Base-by-base conservation (phyloP, 92 coral and sea anemone species). In the Heteractis magnifica region DNA sequence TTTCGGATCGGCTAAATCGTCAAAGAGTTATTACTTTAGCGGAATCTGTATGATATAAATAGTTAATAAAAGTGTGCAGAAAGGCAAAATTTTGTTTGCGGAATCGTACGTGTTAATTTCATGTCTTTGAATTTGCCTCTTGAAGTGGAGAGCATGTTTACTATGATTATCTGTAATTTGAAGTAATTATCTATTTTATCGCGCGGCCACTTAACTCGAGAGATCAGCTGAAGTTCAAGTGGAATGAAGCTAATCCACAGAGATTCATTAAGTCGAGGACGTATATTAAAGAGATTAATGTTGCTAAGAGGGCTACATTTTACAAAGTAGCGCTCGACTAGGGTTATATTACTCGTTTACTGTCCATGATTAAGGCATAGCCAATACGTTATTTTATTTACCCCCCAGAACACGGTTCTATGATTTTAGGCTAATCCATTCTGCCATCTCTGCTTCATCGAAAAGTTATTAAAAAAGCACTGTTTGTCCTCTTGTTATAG, bases 91-190 rank as follows among this genome's bases (percentile, higher is more conserved):
- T 79, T 51, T 51, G 10, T 49, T 48, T 58, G 51, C 5, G 21
- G 50, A 21, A 41, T 48, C 58, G 79, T 76, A 76, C 73, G 73
- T 76, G 79, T 52, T 76, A 50, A 76, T 76, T 34, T 52, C 60
- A 52, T 76, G 78, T 52, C 79, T 34, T 73, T 82, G 72, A 75
- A 19, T 48, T 18, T 44, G 81, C 77, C 82, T 21, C 80, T 76
- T 62, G 80, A 84, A 77, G 72, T 84, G 64, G 77, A 84, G 87
- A 84, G 87, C 83, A 68, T 84, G 87, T 84, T 84, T 84, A 77
- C 78, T 49, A 58, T 72, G 78, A 81, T 77, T 84, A 84, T 84
- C 82, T 75, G 65, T 77, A 84, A 84, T 84, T 84, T 77, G 82
- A 71, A 65, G 77, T 76, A 76, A 84, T 84, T 64, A 84, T 71